phyloP scores from a whole-genome alignment of 2,797 vertebrate species.

The Thaleichthys pacificus region DNA sequence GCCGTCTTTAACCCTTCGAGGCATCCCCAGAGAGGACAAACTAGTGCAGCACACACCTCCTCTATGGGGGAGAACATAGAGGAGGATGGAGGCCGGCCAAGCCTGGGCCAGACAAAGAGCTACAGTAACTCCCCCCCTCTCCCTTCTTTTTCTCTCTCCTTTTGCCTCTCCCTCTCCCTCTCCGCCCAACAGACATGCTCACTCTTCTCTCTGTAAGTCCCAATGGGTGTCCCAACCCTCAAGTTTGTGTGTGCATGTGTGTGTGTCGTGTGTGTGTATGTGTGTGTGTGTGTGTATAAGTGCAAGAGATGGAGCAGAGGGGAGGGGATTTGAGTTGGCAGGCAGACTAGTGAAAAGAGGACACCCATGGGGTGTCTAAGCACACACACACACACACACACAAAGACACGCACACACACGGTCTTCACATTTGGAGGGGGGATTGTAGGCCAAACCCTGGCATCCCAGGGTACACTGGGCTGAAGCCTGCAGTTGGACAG shows the following conservation, averaged over 20 bases:
- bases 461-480: background rate
- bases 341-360: no score
- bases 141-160: constrained; percentile 55
- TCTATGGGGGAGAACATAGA: constrained; percentile 4
- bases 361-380: no score
- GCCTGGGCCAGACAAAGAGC: constrained; percentile 70
- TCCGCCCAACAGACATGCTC: background rate
- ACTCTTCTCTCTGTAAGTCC: constrained; percentile 12
- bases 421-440: background rate
- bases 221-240: constrained; percentile 59
- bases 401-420: no score
- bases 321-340: constrained; percentile 21
- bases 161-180: background rate
- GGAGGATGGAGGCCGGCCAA: constrained; percentile 48
- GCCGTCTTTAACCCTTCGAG: constrained; percentile 14
- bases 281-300: constrained; percentile 20
- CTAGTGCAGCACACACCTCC: background rate
- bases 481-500: background rate
- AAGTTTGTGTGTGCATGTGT: constrained; percentile 27
- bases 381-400: no score
- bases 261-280: constrained; percentile 25
- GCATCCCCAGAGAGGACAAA: background rate
- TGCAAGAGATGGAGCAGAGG: constrained; percentile 33
- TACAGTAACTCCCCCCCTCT: constrained; percentile 54
- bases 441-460: constrained; percentile 1